A percentile compares a stretch with the other conserved stretches of the same genome.
These are phyloP conservation scores for Dendrolimus punctatus DNA, from an alignment of 1,140 invertebrate genomes.

Conservation along the genomic window DNA sequence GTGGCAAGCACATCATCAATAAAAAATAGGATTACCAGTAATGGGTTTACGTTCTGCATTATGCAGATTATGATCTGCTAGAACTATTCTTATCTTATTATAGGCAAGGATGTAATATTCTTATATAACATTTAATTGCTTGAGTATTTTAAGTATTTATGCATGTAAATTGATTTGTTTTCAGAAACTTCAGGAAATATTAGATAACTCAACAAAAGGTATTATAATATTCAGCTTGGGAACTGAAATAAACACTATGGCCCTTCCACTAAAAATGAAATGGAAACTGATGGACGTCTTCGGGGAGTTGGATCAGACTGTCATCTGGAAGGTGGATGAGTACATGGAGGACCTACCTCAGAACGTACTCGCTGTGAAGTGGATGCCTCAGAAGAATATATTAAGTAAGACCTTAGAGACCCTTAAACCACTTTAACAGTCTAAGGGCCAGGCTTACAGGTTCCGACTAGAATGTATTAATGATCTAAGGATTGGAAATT, in stretches of 20 bases:
- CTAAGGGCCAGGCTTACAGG: too few relatives aligned
- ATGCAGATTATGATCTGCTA: too few relatives aligned
- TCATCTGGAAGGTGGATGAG: slow-evolving; percentile 32
- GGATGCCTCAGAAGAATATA: slow-evolving; percentile 26
- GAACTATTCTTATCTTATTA: too few relatives aligned
- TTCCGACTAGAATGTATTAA: background rate
- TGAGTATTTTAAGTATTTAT: too few relatives aligned
- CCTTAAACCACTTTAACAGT: too few relatives aligned
- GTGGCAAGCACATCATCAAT: too few relatives aligned
- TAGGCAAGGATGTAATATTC: too few relatives aligned
- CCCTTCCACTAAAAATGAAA: slow-evolving; percentile 56
- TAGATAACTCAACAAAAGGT: slow-evolving; percentile 71
- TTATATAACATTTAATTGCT: too few relatives aligned
- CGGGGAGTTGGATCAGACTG: slow-evolving; percentile 24
- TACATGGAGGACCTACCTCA: slow-evolving; percentile 21
- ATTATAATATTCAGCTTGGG: slow-evolving; percentile 76
- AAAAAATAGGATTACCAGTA: too few relatives aligned
- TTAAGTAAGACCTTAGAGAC: slow-evolving; percentile 30
- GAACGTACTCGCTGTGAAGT: slow-evolving; percentile 28
- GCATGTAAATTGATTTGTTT: background rate
- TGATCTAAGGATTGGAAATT: slow-evolving; percentile 1
- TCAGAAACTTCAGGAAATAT: slow-evolving; percentile 59
- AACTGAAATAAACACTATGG: slow-evolving; percentile 66
- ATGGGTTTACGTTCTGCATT: too few relatives aligned
- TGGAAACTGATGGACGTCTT: slow-evolving; percentile 29